phyloP scores from a whole-genome alignment of 2,797 vertebrate species.

The Gastrophryne carolinensis region DNA sequence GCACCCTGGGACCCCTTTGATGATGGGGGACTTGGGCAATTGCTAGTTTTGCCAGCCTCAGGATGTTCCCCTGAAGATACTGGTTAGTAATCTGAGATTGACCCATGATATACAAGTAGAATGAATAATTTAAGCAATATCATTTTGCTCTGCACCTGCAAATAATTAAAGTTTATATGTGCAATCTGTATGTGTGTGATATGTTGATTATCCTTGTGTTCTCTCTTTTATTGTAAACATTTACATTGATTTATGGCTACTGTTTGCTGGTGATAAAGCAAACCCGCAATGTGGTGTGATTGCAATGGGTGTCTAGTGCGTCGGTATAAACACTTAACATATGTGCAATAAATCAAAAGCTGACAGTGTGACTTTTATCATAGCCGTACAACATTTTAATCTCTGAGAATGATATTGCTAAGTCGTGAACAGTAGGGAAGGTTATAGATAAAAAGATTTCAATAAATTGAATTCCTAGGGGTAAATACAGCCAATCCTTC shows the following conservation, averaged over 20 bases:
- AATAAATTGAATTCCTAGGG: slow-evolving; percentile 27
- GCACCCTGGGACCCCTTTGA: too few species aligned
- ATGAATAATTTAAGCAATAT: slow-evolving; percentile 11
- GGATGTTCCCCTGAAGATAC: too few species aligned
- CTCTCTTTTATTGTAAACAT: slow-evolving; percentile 48
- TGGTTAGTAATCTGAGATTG: slow-evolving; percentile 7
- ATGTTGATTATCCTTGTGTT: slow-evolving; percentile 32
- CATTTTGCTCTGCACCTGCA: slow-evolving; percentile 2
- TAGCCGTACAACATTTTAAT: slow-evolving; percentile 48
- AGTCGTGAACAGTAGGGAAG: slow-evolving; percentile 34
- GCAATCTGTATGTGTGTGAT: slow-evolving; percentile 46
- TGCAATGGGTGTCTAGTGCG: slow-evolving; percentile 44
- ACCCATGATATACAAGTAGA: slow-evolving; percentile 16
- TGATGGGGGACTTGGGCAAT: too few species aligned
- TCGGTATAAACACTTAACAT: slow-evolving; percentile 45
- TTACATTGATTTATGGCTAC: slow-evolving; percentile 48
- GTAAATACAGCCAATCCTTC: slow-evolving; percentile 1
- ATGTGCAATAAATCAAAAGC: slow-evolving; percentile 49
- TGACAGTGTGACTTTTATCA: slow-evolving; percentile 47
- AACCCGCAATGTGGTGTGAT: slow-evolving; percentile 41
- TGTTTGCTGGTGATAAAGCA: slow-evolving; percentile 49
- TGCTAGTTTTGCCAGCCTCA: too few species aligned
- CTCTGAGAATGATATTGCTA: slow-evolving; percentile 39
- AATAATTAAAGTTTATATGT: slow-evolving; percentile 43
- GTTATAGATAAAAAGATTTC: slow-evolving; percentile 36